phyloP scores from a whole-genome alignment of 2,797 vertebrate species.

The Steatocranus sp. region DNA sequence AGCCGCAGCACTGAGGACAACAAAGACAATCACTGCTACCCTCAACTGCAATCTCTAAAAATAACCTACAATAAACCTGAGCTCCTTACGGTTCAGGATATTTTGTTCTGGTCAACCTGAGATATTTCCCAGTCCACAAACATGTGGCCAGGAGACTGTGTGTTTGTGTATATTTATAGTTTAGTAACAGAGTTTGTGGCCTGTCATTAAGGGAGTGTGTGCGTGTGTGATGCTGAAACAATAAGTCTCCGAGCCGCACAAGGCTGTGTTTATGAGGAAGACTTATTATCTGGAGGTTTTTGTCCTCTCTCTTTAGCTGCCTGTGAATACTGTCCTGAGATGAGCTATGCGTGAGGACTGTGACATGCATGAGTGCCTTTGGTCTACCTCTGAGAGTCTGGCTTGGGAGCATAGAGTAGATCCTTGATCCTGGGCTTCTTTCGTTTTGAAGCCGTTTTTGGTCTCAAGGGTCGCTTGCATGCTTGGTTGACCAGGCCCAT shows the following conservation, averaged over 20 bases:
- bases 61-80: conserved; percentile 30
- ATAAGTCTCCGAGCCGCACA: conserved; percentile 9
- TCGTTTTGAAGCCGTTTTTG: conserved; percentile 81
- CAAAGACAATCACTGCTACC: conserved; percentile 14
- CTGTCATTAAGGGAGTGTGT: conserved; percentile 35
- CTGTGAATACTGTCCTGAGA: conserved; percentile 25
- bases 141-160: conserved; percentile 6
- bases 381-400: conserved; percentile 81
- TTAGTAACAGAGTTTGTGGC: conserved; percentile 33
- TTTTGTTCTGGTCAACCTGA: conserved; percentile 24
- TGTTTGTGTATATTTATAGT: conserved; percentile 41
- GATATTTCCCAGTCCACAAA: conserved; percentile 42
- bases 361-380: conserved; percentile 45
- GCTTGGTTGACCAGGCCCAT: conserved; percentile 91
- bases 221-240: conserved; percentile 7
- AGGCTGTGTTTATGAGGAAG: conserved; percentile 37
- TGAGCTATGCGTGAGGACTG: conserved; percentile 27
- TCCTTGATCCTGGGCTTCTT: conserved; percentile 94
- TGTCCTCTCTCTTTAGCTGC: conserved; percentile 20
- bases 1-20: conserved; percentile 73
- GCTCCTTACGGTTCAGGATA: neutral
- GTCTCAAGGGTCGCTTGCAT: conserved; percentile 85
- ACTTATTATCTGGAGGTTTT: conserved; percentile 33
- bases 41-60: conserved; percentile 14
- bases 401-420: conserved; percentile 79